phyloP scores from a whole-genome alignment of 2,113 vertebrate species.

The Echinops telfairi region DNA sequence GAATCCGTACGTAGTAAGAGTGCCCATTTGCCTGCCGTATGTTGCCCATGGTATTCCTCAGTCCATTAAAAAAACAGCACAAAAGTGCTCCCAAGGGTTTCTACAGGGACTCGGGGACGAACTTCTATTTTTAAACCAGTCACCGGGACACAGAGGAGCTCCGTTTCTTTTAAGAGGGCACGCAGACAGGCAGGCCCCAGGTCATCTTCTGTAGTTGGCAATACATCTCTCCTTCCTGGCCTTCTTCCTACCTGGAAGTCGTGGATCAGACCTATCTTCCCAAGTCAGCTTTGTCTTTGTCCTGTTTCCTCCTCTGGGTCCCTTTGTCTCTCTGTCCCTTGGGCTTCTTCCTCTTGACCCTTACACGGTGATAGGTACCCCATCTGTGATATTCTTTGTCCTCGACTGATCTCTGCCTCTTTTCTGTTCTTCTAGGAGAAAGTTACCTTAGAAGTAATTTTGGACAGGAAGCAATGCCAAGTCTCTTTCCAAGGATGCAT shows the following conservation, averaged over 20 bases:
- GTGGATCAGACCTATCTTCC: not conserved
- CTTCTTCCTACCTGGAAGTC: not conserved
- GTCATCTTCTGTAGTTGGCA: not conserved
- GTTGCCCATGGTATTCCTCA: not conserved
- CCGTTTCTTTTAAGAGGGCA: not conserved
- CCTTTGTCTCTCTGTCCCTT: not conserved
- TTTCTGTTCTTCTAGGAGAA: constrained; percentile 8
- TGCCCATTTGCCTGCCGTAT: not conserved
- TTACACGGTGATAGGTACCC: not conserved
- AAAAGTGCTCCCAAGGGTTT: not conserved
- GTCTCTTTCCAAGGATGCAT: not conserved
- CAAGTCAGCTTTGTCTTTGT: not conserved
- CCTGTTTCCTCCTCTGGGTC: not conserved
- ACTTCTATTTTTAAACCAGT: not conserved
- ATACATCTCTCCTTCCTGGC: not conserved
- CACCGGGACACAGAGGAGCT: not conserved
- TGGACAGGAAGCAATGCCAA: not conserved
- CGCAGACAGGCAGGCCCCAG: not conserved
- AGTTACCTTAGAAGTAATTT: constrained; percentile 37
- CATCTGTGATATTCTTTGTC: not conserved
- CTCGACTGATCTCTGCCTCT: not conserved
- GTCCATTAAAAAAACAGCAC: not conserved
- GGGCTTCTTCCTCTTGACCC: not conserved
- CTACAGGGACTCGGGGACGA: too few relatives aligned
- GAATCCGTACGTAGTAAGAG: too few relatives aligned